Base-by-base conservation (phyloP, 1,140 invertebrate genomes). In the Triops longicaudatus region DNA sequence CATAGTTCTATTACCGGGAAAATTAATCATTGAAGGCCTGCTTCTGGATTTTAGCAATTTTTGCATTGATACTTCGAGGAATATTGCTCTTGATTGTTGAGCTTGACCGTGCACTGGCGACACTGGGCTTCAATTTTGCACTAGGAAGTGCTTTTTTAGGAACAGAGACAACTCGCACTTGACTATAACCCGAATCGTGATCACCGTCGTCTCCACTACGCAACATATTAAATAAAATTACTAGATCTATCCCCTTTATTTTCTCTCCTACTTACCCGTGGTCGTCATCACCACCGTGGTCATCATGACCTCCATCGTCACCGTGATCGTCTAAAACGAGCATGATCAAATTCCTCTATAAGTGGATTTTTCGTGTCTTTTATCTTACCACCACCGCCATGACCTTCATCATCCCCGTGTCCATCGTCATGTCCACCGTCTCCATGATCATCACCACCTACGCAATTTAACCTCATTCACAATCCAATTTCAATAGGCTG, bases 231-330 rank as follows among this genome's bases (percentile, higher is more conserved):
- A 22, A 14, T 63, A 63, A 44, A 63, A 17, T 63, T 14, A 63
- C 31, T 37, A 37, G 31, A 37, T 63, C 14, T 63, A 63, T 17
- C 14, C 14, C 14, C 14, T 63, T 63, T 14, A 63, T 63, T 63
- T 37, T 37, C 2, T 22, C 17, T 63, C 50, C 0, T 63, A 14
- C 22, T 63, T 63, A 63, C 50, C 50, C 50, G 17, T 63, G 50
- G 75, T 50, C 28, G 12, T 71, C 75, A 76, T 76, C 77, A 5
- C 80, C 80, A 26, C 79, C 77, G 1, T 78, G 75, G 31, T 79
- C 78, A 14, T 77, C 78, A 50, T 77, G 76, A 9, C 63, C 63
- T 26, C 72, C 73, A 7, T 72, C 73, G 6, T 12, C 76, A 17
- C 31, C 44, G 22, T 41, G 78, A 77, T n/a, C 77, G 73, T 26